Evolutionary conservation across 1,140 invertebrate genomes (phyloP), one percentile per base, ranked within the genome.

Genomic region (Gryllus bimaculatus): DNA sequence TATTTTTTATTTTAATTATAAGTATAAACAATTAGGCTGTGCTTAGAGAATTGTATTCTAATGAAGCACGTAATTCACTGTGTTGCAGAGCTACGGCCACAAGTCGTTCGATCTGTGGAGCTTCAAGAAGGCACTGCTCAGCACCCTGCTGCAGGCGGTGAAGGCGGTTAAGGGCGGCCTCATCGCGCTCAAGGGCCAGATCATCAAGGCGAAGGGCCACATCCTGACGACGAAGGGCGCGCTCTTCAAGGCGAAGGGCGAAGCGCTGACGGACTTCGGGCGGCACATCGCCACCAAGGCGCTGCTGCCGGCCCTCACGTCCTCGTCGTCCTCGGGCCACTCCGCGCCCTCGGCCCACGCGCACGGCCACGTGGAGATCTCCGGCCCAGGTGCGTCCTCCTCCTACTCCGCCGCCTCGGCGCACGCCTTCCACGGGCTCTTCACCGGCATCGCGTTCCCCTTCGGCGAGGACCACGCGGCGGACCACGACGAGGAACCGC

Each of bases 161-260:
- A 95, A 95, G 84, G 93, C 94, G 0, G 93, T 96, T 75, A 93
- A 93, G 74, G 94, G 94, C 20, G 93, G 93, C 47, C 91, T 94
- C 5, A 90, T 95, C 7, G 94, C 94, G 8, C 87, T 95, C 21
- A 95, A 94, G 83, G 94, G 94, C 7, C 93, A 95, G 83, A 84
- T 96, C 8, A 92, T 95, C 81, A 95, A 95, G 85, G 93, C 93
- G 21, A 91, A 93, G 78, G 94, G 94, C 21, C 92, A 92, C 74
- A 84, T 94, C 8, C 88, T 94, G 8, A 88, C 91, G 2, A 91
- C 92, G 0, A 90, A 93, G 81, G 93, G 94, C 20, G 92, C 91
- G 84, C 86, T 93, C 39, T 89, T 94, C 79, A 89, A 88, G 6
- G 88, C 87, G 7, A 90, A 92, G 81, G 94, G 94, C 13, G 92